These are phyloP conservation scores for Polydrusus tereticollis DNA, from an alignment of 2,888 invertebrate species.

Conservation along the genomic window DNA sequence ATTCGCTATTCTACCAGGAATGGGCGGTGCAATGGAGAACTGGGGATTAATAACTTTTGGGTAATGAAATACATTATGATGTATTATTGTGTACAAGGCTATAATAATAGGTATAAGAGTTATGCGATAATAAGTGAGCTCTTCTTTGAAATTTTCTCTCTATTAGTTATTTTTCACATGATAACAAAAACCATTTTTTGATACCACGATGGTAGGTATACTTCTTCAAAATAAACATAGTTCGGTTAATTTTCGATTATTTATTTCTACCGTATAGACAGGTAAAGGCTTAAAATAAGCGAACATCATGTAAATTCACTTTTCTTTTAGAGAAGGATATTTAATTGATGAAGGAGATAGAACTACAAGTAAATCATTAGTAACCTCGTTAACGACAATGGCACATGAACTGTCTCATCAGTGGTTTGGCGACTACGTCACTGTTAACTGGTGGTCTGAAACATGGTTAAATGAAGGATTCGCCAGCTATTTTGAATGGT, in stretches of 20 bases:
- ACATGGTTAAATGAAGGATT: conserved; percentile 83
- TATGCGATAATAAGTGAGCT: no score
- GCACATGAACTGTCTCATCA: conserved; percentile 86
- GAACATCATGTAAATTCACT: no score
- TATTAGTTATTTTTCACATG: no score
- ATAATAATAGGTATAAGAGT: no score
- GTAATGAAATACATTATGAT: background rate
- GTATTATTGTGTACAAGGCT: no score
- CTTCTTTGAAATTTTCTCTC: no score
- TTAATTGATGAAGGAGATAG: conserved; percentile 52
- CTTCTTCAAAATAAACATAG: no score
- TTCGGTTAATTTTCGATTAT: no score
- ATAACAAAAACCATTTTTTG: no score
- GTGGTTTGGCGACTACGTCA: conserved; percentile 85
- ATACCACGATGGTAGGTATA: no score
- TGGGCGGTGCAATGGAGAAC: conserved; percentile 93
- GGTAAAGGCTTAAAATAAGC: no score
- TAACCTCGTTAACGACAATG: conserved; percentile 75
- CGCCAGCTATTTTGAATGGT: conserved; percentile 80
- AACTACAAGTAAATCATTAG: conserved; percentile 56
- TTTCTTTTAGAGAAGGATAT: conserved; percentile 52
- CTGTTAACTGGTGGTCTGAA: conserved; percentile 82
- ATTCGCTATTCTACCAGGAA: conserved; percentile 86
- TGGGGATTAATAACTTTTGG: conserved; percentile 87
- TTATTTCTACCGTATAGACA: no score